These are phyloP conservation scores for Solenodon paradoxus DNA, from an alignment of 2,113 vertebrate species.

Conservation along the genomic window DNA sequence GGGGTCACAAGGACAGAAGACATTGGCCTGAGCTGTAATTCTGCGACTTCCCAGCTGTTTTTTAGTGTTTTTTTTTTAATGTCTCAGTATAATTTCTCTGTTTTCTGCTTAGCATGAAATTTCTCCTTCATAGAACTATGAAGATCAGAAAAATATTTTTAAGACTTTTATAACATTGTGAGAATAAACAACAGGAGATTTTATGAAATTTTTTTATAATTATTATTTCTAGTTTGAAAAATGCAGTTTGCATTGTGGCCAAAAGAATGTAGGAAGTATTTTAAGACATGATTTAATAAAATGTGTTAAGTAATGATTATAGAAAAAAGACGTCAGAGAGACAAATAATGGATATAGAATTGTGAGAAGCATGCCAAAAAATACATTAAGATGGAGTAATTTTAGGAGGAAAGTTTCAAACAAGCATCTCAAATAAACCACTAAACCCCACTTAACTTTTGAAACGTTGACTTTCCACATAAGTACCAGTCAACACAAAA, in stretches of 20 bases:
- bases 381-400: conserved; percentile 19
- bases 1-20: not conserved
- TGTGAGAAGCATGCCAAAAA: conserved; percentile 36
- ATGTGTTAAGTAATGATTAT: conserved; percentile 2
- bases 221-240: conserved; percentile 6
- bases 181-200: not conserved
- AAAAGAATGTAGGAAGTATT: not conserved
- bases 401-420: conserved; percentile 14
- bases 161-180: conserved; percentile 2
- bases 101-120: not conserved
- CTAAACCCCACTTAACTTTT: not conserved
- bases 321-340: not conserved
- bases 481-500: not conserved
- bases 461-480: not conserved
- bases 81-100: not conserved
- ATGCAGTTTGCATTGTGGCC: not conserved
- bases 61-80: not conserved
- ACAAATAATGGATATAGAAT: not conserved
- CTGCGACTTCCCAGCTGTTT: not conserved
- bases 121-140: not conserved
- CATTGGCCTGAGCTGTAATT: not conserved
- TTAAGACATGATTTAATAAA: conserved; percentile 8
- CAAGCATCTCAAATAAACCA: not conserved
- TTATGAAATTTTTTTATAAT: not conserved
- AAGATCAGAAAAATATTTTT: conserved; percentile 5